These are phyloP conservation scores for Chaenogobius annularis DNA, from an alignment of 2,113 vertebrate species.

Conservation along the genomic window DNA sequence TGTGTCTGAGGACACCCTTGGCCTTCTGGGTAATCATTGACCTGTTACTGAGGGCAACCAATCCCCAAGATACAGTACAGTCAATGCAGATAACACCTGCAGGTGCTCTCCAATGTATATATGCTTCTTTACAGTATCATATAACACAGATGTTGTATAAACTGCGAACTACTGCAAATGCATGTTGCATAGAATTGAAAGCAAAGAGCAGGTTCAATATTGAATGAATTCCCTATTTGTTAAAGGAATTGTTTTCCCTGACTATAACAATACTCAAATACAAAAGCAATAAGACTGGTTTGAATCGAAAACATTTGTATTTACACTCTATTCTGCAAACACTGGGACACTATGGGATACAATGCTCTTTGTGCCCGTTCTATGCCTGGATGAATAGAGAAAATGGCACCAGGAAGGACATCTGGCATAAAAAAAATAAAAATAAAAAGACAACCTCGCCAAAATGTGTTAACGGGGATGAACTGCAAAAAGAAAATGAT, in stretches of 20 bases:
- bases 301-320: too few species aligned
- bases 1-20: conserved; percentile 62
- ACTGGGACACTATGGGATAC: too few species aligned
- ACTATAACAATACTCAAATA: too few species aligned
- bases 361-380: too few species aligned
- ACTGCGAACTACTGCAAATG: not conserved
- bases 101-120: not conserved
- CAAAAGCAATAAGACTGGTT: too few species aligned
- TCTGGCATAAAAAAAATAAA: too few species aligned
- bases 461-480: not conserved
- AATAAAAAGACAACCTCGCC: too few species aligned
- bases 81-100: conserved; percentile 42
- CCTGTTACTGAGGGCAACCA: conserved; percentile 65
- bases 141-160: not conserved
- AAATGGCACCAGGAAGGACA: too few species aligned
- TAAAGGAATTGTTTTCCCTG: not conserved
- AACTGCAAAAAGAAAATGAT: not conserved
- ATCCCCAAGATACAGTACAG: conserved; percentile 52
- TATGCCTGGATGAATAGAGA: too few species aligned
- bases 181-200: not conserved
- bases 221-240: not conserved
- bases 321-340: too few species aligned
- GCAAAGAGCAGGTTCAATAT: not conserved
- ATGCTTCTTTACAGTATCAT: not conserved
- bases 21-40: conserved; percentile 74